phyloP scores from a whole-genome alignment of 1,140 invertebrate species.

The Pseudobourletiella spinata region DNA sequence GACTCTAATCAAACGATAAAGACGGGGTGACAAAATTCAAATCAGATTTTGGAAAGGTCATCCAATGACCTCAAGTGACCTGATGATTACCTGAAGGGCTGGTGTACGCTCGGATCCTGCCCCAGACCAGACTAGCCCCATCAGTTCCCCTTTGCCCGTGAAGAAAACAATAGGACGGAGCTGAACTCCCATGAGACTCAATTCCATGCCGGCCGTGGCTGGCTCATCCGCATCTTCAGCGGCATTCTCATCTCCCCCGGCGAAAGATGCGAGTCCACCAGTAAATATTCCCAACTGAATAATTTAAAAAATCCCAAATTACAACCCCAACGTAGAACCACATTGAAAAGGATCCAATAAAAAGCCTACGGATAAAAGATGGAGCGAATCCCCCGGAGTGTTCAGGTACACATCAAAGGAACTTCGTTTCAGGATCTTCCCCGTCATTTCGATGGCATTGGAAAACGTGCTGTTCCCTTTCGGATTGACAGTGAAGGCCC shows the following conservation, averaged over 20 bases:
- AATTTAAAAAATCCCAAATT: conserved; percentile 12
- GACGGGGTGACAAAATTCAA: no score
- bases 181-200: conserved; percentile 65
- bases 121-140: conserved; percentile 82
- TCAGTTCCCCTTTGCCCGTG: conserved; percentile 68
- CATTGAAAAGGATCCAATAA: no score
- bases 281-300: conserved; percentile 69
- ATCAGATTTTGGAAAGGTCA: no score
- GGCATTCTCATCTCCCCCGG: conserved; percentile 45
- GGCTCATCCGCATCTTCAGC: conserved; percentile 40
- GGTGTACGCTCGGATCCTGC: conserved; percentile 70
- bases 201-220: conserved; percentile 74
- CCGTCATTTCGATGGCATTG: conserved; percentile 63
- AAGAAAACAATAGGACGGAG: conserved; percentile 78
- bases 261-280: conserved; percentile 58
- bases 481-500: conserved; percentile 49
- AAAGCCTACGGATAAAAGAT: conserved; percentile 48
- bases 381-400: conserved; percentile 44
- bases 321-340: no score
- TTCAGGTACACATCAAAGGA: conserved; percentile 60
- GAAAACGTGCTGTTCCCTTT: conserved; percentile 60
- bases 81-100: conserved; percentile 65
- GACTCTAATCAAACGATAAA: no score
- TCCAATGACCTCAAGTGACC: no score
- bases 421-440: conserved; percentile 64